phyloP scores from a whole-genome alignment of 2,888 invertebrate genomes.

The Orthosia incerta region DNA sequence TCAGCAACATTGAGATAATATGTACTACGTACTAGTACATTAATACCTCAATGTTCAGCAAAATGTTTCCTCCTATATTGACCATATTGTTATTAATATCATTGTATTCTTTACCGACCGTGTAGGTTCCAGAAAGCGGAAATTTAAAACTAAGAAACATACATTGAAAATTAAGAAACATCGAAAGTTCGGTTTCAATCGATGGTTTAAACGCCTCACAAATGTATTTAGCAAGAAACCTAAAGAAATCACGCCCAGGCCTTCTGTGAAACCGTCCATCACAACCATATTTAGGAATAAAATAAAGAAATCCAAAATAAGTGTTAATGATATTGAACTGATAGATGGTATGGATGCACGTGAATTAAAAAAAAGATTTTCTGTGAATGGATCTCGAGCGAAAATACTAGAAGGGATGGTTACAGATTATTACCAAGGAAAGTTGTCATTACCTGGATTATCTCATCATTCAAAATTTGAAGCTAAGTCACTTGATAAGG shows the following conservation, averaged over 20 bases:
- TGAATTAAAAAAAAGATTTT: conserved; percentile 66
- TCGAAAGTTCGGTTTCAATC: conserved; percentile 10
- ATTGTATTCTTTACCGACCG: conserved; percentile 2
- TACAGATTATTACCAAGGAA: conserved; percentile 68
- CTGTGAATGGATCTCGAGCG: conserved; percentile 65
- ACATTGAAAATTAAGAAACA: conserved; percentile 12
- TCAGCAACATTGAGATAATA: too few relatives aligned
- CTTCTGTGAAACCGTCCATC: conserved; percentile 12
- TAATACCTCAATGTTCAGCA: too few relatives aligned
- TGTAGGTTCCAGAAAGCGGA: conserved; percentile 23
- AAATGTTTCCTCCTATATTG: not conserved
- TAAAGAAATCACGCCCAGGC: conserved; percentile 15
- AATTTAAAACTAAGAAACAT: conserved; percentile 3
- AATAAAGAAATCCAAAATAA: conserved; percentile 61
- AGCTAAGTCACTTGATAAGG: conserved; percentile 63
- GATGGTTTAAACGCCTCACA: conserved; percentile 30
- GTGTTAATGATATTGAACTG: conserved; percentile 66
- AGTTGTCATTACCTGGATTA: conserved; percentile 63
- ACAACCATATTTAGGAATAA: conserved; percentile 67
- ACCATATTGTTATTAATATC: not conserved
- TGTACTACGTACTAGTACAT: too few relatives aligned
- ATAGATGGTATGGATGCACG: conserved; percentile 60
- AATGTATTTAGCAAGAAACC: conserved; percentile 37
- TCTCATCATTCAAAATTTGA: conserved; percentile 65
- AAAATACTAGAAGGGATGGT: conserved; percentile 69